Evolutionary conservation across 2,888 invertebrate species (phyloP).

Genomic region (Calameuta pallipes): DNA sequence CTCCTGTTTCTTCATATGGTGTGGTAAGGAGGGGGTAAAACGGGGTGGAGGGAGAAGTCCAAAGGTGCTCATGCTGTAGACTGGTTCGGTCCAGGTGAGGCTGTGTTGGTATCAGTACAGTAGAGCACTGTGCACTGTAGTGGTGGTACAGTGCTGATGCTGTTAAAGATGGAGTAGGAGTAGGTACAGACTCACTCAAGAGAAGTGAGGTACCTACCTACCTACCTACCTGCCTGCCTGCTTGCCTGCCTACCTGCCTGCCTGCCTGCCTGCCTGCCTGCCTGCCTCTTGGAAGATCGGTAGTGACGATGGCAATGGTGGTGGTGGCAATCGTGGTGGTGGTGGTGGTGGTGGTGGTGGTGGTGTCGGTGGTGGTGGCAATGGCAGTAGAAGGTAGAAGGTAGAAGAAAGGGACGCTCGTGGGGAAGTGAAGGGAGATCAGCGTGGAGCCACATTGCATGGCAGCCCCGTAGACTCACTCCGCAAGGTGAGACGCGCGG

Average conservation of each 20-base stretch:
- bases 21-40: not conserved
- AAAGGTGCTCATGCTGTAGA: not conserved
- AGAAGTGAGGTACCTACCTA: not conserved
- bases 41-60: not conserved
- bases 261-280: not conserved
- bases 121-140: not conserved
- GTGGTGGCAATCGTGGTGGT: not conserved
- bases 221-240: not conserved
- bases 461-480: slow-evolving; percentile 63
- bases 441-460: slow-evolving; percentile 63
- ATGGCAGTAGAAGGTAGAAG: not conserved
- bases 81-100: not conserved
- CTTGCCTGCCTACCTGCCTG: not conserved
- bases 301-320: not conserved
- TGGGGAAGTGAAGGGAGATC: slow-evolving; percentile 42
- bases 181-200: not conserved
- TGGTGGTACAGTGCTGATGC: not conserved
- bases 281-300: slow-evolving; percentile 1
- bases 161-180: not conserved
- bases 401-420: slow-evolving; percentile 11
- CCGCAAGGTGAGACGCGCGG: slow-evolving; percentile 66
- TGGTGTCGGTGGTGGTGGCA: not conserved
- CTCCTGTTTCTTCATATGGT: not conserved
- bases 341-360: not conserved
- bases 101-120: not conserved